Conservation (phyloP, 2,888 invertebrate species). For the Acleris sparsana region DNA sequence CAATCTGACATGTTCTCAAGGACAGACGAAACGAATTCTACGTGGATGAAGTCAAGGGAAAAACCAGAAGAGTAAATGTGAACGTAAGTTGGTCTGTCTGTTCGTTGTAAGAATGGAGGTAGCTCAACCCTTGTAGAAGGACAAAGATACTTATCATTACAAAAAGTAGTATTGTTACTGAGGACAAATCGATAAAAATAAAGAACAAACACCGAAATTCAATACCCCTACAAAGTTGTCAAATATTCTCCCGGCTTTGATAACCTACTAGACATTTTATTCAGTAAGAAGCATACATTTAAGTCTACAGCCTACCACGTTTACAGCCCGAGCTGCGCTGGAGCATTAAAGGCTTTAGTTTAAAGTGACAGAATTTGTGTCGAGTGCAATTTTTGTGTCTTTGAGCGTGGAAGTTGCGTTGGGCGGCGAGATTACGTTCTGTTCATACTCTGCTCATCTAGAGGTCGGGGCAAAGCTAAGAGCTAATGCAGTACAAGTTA, state of each 20-base stretch:
- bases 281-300: slow-evolving; percentile 28
- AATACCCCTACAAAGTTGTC: neutral
- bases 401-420: slow-evolving; percentile 39
- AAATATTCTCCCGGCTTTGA: slow-evolving; percentile 9
- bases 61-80: too few relatives aligned
- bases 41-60: too few relatives aligned
- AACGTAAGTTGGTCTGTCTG: too few relatives aligned
- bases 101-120: too few relatives aligned
- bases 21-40: too few relatives aligned
- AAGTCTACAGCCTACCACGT: slow-evolving; percentile 18
- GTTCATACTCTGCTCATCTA: slow-evolving; percentile 35
- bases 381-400: slow-evolving; percentile 50
- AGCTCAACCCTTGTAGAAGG: too few relatives aligned
- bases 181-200: neutral
- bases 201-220: neutral
- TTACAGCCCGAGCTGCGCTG: neutral
- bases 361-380: slow-evolving; percentile 20
- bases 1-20: too few relatives aligned
- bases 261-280: slow-evolving; percentile 22
- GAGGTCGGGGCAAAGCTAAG: slow-evolving; percentile 29
- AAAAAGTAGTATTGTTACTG: neutral
- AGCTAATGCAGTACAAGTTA: slow-evolving; percentile 13
- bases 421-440: slow-evolving; percentile 38
- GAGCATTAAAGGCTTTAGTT: slow-evolving; percentile 9
- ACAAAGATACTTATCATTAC: too few relatives aligned